Evolutionary conservation across 2,888 invertebrate genomes (phyloP).

Genomic region (Catocala sponsa): DNA sequence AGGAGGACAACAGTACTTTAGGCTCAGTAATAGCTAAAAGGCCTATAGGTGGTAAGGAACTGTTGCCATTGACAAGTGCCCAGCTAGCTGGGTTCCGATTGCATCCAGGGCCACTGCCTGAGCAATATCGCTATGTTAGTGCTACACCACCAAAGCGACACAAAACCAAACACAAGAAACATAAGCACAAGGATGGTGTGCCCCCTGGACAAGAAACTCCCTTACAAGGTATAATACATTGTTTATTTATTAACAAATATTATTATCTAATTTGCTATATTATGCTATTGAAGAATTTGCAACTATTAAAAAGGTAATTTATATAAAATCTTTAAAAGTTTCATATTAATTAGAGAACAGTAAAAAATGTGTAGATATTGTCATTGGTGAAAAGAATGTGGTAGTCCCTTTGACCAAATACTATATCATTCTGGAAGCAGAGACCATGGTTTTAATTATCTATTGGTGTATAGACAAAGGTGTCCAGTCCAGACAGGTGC

Average conservation of each 20-base stretch:
- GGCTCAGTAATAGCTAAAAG: constrained; percentile 98
- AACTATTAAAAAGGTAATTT: no score
- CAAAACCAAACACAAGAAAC: constrained; percentile 98
- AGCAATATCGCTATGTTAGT: constrained; percentile 97
- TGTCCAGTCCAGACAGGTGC: no score
- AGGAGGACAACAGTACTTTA: constrained; percentile 94
- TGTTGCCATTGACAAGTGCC: constrained; percentile 94
- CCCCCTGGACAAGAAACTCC: constrained; percentile 93
- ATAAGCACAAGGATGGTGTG: constrained; percentile 96
- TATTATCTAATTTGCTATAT: not conserved
- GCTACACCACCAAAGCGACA: constrained; percentile 97
- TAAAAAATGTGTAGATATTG: no score
- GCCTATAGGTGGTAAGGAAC: constrained; percentile 95
- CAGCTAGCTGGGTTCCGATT: constrained; percentile 97
- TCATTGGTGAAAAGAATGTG: no score
- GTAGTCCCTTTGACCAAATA: no score
- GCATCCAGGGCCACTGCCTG: constrained; percentile 98
- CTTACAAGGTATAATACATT: constrained; percentile 86
- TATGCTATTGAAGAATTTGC: no score
- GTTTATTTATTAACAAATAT: not conserved
- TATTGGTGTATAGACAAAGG: no score
- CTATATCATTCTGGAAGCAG: no score
- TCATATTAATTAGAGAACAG: no score
- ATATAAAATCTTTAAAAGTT: no score
- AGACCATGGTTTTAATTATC: no score